Base-by-base conservation (phyloP, 2,888 invertebrate genomes). In the Onthophagus sagittarius region DNA sequence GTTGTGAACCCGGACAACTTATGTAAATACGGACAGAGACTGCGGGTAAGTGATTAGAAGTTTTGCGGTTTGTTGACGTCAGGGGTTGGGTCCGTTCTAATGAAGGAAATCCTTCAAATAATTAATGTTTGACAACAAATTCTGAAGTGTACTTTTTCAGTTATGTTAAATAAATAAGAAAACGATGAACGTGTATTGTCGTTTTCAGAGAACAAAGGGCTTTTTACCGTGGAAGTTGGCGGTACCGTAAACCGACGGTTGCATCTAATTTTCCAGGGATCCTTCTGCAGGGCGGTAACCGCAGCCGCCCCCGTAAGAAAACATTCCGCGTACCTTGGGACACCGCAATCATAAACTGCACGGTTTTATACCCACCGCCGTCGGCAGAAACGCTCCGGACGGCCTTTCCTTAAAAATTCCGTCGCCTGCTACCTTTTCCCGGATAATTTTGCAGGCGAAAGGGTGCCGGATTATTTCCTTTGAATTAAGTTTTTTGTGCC, bases 41-140 rank as follows among this genome's bases (percentile, higher is more conserved):
- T 53, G 39, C 39, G 39, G 39, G 39, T 53, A 53, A 53, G 39
- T 53, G 39, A 53, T 53, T 53, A 53, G 9, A 53, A 53, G 39
- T 53, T 53, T 53, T 11, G 39, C 39, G 39, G 63, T 63, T 63
- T 63, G 63, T 63, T 14, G 63, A 15, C 14, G 14, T 14, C 14
- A 13, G 15, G 15, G n/a, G 63, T 11, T n/a, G 63, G 14, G 15
- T 63, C 14, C n/a, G 63, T 13, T 63, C 63, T 63, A 15, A 63
- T 63, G 63, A 53, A 53, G 39, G 39, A 53, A 53, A 53, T 53
- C 39, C 39, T 63, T 11, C 63, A 63, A 63, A 63, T 63, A 63
- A 63, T 63, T 53, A 53, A 63, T 63, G 63, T 63, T 63, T 15
- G 63, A 62, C n/a, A 62, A 62, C 62, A n/a, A 13, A 62, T 62